These are phyloP conservation scores for Montipora efflorescens DNA, from an alignment of 64 coral and sea anemone species.

Conservation along the genomic window DNA sequence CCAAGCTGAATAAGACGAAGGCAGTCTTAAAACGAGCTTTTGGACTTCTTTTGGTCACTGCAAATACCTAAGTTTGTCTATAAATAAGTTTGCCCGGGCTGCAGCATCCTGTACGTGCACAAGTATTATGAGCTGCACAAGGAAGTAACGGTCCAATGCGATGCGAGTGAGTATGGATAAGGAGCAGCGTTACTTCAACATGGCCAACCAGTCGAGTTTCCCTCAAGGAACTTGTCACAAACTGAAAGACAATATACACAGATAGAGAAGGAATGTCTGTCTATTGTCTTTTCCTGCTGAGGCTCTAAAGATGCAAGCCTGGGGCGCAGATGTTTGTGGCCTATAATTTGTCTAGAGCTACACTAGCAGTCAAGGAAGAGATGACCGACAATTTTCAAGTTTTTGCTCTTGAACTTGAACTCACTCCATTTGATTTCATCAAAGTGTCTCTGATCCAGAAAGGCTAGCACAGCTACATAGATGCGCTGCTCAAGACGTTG, in stretches of 20 bases:
- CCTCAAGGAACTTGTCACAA: too few relatives aligned
- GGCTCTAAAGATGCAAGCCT: neutral
- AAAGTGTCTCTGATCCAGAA: conserved; percentile 45
- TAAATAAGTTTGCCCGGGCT: too few relatives aligned
- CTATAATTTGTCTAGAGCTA: conserved; percentile 46
- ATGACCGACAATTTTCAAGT: conserved; percentile 52
- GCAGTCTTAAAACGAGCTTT: too few relatives aligned
- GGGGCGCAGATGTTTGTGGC: conserved; percentile 59
- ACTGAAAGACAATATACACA: conserved; percentile 3
- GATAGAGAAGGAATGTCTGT: conserved; percentile 52
- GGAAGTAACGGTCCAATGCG: conserved; percentile 22
- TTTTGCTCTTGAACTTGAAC: conserved; percentile 63
- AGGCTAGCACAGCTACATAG: conserved; percentile 51
- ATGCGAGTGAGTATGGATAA: neutral
- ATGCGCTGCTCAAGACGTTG: conserved; percentile 12
- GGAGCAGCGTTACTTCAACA: too few relatives aligned
- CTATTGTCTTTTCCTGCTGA: neutral
- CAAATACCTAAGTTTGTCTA: too few relatives aligned
- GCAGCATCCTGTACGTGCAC: too few relatives aligned
- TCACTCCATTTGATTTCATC: conserved; percentile 52
- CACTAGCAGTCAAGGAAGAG: conserved; percentile 19
- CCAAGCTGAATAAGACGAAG: too few relatives aligned
- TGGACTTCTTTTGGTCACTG: too few relatives aligned
- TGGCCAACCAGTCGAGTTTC: too few relatives aligned
- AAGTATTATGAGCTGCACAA: neutral